Conservation (phyloP, 2,113 vertebrate genomes). For the Microcebus jonahi region DNA sequence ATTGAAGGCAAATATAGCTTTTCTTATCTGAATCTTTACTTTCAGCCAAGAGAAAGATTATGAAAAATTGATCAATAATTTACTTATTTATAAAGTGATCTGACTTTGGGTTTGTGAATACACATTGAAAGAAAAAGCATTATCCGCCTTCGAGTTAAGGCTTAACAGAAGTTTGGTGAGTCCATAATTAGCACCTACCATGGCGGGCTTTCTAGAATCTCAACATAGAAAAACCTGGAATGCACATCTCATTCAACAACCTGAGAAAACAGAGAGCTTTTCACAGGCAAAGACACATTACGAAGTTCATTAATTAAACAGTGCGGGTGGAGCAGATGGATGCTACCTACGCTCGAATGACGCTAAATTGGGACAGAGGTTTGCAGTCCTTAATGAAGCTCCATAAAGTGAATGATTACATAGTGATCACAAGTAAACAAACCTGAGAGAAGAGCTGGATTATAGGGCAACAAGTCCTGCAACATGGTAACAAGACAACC, state of each 20-base stretch:
- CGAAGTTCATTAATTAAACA: conserved; percentile 99
- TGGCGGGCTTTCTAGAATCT: conserved; percentile 74
- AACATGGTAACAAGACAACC: conserved; percentile 81
- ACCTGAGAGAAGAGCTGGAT: conserved; percentile 83
- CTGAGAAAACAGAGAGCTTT: conserved; percentile 90
- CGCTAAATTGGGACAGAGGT: conserved; percentile 91
- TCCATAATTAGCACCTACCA: conserved; percentile 85
- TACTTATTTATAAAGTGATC: neutral
- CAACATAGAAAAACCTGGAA: conserved; percentile 86
- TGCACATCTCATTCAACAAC: conserved; percentile 90
- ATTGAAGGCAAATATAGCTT: neutral
- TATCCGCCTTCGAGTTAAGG: conserved; percentile 48
- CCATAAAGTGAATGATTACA: conserved; percentile 91
- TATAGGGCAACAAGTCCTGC: conserved; percentile 86
- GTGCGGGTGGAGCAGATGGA: conserved; percentile 96
- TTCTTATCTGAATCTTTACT: neutral
- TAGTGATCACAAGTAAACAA: conserved; percentile 89
- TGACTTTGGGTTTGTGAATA: neutral
- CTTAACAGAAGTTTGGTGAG: conserved; percentile 75
- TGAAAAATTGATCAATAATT: neutral
- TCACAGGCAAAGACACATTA: conserved; percentile 88
- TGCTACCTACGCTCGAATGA: conserved; percentile 95
- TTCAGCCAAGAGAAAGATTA: neutral
- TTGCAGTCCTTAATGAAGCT: conserved; percentile 88
- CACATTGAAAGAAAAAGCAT: conserved; percentile 59